Percentiles rank a stretch among this genome's conserved stretches.
phyloP scores from a whole-genome alignment of 2,888 invertebrate genomes.

The Aphidius colemani region DNA sequence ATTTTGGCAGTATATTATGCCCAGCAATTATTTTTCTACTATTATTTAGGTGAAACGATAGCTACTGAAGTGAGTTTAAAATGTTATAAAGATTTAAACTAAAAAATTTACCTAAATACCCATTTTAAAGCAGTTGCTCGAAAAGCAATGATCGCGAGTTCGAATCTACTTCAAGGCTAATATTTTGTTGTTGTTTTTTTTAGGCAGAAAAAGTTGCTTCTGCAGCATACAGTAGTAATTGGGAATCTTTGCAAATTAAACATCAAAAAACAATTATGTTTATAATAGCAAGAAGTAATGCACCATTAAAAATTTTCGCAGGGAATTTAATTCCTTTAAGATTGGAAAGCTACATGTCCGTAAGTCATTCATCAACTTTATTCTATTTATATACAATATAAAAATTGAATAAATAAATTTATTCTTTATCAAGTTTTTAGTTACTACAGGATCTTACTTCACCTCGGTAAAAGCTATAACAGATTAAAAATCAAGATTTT shows the following conservation, averaged over 20 bases:
- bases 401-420: background rate
- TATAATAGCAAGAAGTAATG: conserved; percentile 32
- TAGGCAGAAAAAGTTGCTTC: conserved; percentile 29
- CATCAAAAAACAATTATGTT: conserved; percentile 31
- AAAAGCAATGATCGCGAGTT: background rate
- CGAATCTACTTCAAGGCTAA: no score
- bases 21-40: conserved; percentile 35
- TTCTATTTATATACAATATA: background rate
- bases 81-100: background rate
- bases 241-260: conserved; percentile 28
- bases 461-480: conserved; percentile 33
- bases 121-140: background rate
- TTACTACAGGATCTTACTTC: conserved; percentile 34
- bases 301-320: conserved; percentile 28
- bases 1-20: conserved; percentile 33
- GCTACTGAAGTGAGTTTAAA: conserved; percentile 28
- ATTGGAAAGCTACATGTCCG: conserved; percentile 34
- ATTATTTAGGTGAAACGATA: conserved; percentile 34
- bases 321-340: conserved; percentile 32
- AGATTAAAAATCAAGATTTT: background rate
- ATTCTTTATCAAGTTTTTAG: conserved; percentile 31
- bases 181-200: background rate
- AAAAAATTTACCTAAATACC: background rate
- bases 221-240: conserved; percentile 32
- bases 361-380: conserved; percentile 21